phyloP scores from a whole-genome alignment of 30 jellyfish, hydroid and myxozoan genomes.

The Pseudorhiza aurosa region DNA sequence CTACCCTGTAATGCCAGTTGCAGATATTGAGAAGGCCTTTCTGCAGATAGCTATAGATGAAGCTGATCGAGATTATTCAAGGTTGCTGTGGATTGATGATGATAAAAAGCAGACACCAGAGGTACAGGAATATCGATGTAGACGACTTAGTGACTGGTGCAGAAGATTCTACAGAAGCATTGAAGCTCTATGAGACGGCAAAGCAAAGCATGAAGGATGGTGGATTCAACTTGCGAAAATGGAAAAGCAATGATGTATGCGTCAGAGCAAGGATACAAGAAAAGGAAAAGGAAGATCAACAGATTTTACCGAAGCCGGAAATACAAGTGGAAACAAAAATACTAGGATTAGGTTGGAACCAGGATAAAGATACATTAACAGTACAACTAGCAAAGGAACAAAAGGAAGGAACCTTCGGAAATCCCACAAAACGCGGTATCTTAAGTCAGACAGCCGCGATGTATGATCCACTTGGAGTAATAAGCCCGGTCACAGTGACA shows the following conservation, averaged over 20 bases:
- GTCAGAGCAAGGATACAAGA: conserved; percentile 4
- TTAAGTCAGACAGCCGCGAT: conserved; percentile 14
- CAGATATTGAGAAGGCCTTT: conserved; percentile 53
- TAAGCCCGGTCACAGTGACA: conserved; percentile 28
- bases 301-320: not conserved
- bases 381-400: conserved; percentile 13
- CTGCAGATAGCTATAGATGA: no score
- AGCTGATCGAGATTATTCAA: conserved; percentile 50
- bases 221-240: conserved; percentile 15
- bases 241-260: conserved; percentile 28
- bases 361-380: conserved; percentile 25
- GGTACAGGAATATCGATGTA: not conserved
- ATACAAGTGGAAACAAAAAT: conserved; percentile 26
- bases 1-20: not conserved
- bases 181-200: no score
- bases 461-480: conserved; percentile 34
- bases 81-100: conserved; percentile 40
- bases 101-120: no score
- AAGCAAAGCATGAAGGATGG: no score
- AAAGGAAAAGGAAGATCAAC: not conserved
- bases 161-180: no score
- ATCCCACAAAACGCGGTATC: conserved; percentile 15
- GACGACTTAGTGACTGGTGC: not conserved
- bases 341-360: conserved; percentile 38
- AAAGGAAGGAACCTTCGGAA: not conserved